Conservation (phyloP, 1,140 invertebrate genomes). For the Brachionus paranguensis region DNA sequence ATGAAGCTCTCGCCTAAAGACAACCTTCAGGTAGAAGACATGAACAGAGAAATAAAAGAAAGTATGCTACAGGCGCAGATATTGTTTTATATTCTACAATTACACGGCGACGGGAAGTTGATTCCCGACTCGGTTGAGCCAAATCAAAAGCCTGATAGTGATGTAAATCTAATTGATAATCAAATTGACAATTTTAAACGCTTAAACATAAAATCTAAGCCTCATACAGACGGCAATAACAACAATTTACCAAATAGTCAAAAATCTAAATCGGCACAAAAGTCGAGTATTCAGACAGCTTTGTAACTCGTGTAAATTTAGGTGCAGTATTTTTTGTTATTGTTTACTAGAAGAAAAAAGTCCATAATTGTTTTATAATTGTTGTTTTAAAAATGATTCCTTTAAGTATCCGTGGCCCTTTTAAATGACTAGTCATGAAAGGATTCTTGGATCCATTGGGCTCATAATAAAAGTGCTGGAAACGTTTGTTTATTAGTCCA, state of each 20-base stretch:
- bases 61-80: conserved; percentile 33
- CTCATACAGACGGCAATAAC: conserved; percentile 17
- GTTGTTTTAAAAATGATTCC: background rate
- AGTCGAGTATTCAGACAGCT: conserved; percentile 10
- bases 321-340: background rate
- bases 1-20: conserved; percentile 32
- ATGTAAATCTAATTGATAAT: conserved; percentile 31
- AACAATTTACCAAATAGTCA: conserved; percentile 20
- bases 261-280: background rate
- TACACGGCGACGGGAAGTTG: conserved; percentile 11
- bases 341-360: background rate
- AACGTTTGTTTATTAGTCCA: background rate
- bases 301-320: background rate
- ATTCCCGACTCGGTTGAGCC: background rate
- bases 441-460: background rate
- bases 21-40: conserved; percentile 18
- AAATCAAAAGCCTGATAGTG: background rate
- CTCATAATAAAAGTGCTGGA: background rate
- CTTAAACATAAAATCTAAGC: background rate
- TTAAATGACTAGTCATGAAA: background rate
- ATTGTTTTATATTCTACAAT: conserved; percentile 20
- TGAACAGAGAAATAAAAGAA: conserved; percentile 40
- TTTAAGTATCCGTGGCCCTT: background rate
- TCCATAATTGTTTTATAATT: background rate
- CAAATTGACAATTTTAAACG: conserved; percentile 31